phyloP scores from a whole-genome alignment of 2,888 invertebrate species.

The Ormia ochracea region DNA sequence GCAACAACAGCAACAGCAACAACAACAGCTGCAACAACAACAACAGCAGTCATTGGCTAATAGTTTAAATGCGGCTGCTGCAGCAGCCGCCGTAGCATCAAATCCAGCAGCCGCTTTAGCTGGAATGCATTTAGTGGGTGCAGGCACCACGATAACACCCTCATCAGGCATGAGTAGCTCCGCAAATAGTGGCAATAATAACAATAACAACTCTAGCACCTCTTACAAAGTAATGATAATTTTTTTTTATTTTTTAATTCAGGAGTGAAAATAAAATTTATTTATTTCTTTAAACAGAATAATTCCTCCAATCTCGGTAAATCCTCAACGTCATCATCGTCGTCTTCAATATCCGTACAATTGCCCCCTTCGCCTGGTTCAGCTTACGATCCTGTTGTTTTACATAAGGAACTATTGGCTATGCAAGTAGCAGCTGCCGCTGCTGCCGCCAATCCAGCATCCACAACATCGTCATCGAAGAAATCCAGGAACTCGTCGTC shows the following conservation, averaged over 20 bases:
- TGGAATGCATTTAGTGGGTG: constrained; percentile 74
- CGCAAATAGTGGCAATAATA: constrained; percentile 63
- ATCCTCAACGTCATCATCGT: constrained; percentile 70
- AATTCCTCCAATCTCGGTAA: constrained; percentile 74
- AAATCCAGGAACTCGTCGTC: constrained; percentile 56
- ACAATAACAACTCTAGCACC: constrained; percentile 66
- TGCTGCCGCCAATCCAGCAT: constrained; percentile 68
- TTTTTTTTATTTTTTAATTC: neutral
- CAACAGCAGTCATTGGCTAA: constrained; percentile 74
- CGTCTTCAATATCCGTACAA: constrained; percentile 58
- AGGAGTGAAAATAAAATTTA: neutral
- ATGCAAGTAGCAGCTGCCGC: constrained; percentile 77
- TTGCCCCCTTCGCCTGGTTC: constrained; percentile 72
- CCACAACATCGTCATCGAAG: constrained; percentile 65
- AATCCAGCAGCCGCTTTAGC: constrained; percentile 72
- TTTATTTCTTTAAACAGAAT: constrained; percentile 63
- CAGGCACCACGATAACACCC: constrained; percentile 73
- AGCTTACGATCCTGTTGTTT: constrained; percentile 76
- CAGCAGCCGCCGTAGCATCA: constrained; percentile 72
- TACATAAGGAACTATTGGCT: constrained; percentile 77
- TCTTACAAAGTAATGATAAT: constrained; percentile 71
- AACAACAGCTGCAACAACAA: constrained; percentile 70
- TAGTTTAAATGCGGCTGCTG: constrained; percentile 73
- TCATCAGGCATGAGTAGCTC: constrained; percentile 68
- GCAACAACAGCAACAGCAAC: constrained; percentile 72